These are phyloP conservation scores for Xenopus borealis DNA, from an alignment of 2,113 vertebrate species.

Conservation along the genomic window DNA sequence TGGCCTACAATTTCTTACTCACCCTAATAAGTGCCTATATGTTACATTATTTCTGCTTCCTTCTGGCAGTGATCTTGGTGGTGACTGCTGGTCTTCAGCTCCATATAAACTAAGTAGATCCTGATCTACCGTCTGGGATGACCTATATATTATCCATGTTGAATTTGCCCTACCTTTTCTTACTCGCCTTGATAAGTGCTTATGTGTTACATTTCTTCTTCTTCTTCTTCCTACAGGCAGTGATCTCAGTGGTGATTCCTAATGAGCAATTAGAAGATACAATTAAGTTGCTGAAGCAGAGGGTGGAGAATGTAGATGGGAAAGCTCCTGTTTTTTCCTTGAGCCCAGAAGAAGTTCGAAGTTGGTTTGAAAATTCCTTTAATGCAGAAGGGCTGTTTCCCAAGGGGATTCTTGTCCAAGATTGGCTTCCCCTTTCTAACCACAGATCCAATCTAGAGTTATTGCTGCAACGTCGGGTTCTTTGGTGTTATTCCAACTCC, in stretches of 20 bases:
- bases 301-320: not conserved
- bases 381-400: conserved; percentile 57
- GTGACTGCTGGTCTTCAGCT: no score
- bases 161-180: no score
- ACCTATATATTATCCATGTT: no score
- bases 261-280: not conserved
- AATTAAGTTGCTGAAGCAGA: not conserved
- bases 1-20: no score
- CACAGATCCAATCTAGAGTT: conserved; percentile 66
- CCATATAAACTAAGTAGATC: no score
- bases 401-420: conserved; percentile 69
- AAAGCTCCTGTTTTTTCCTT: not conserved
- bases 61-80: not conserved
- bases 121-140: no score
- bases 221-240: conserved; percentile 2
- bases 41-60: not conserved
- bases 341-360: not conserved
- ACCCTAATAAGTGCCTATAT: no score
- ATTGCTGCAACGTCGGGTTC: conserved; percentile 61
- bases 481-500: not conserved
- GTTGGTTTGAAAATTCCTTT: not conserved
- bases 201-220: not conserved
- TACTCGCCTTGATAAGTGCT: no score
- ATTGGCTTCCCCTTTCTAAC: conserved; percentile 73
- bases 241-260: not conserved